Percentiles rank a stretch among this genome's conserved stretches.
phyloP scores from a whole-genome alignment of 2,888 invertebrate species.

The Acanthoscelides obtectus region DNA sequence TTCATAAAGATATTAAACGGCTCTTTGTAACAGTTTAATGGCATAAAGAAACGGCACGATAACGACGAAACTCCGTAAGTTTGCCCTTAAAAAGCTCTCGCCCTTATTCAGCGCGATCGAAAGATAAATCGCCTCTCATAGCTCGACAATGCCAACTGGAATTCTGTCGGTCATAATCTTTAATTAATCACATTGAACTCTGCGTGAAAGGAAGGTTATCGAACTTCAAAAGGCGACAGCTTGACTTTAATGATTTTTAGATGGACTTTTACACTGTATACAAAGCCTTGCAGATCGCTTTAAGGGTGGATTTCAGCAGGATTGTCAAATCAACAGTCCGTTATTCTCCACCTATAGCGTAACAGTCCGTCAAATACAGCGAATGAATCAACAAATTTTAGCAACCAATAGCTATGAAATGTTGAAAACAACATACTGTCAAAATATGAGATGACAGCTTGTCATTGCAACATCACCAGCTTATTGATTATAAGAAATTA shows the following conservation, averaged over 20 bases:
- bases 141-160: background rate
- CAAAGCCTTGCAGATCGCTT: too few relatives aligned
- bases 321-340: too few relatives aligned
- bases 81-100: background rate
- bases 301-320: too few relatives aligned
- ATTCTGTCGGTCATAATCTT: background rate
- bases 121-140: background rate
- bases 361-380: too few relatives aligned
- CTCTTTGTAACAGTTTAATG: background rate
- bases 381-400: too few relatives aligned
- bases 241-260: background rate
- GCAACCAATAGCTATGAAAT: too few relatives aligned
- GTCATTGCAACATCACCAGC: too few relatives aligned
- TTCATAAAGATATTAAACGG: background rate
- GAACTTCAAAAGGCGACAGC: background rate
- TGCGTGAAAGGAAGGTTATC: background rate
- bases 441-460: too few relatives aligned
- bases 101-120: background rate
- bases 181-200: background rate
- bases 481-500: too few relatives aligned
- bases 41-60: background rate
- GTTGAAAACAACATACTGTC: too few relatives aligned
- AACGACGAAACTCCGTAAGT: background rate
- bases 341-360: too few relatives aligned
- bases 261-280: too few relatives aligned